phyloP scores from a whole-genome alignment of 30 jellyfish, hydroid and myxozoan genomes.

The Aurelia coerulea region DNA sequence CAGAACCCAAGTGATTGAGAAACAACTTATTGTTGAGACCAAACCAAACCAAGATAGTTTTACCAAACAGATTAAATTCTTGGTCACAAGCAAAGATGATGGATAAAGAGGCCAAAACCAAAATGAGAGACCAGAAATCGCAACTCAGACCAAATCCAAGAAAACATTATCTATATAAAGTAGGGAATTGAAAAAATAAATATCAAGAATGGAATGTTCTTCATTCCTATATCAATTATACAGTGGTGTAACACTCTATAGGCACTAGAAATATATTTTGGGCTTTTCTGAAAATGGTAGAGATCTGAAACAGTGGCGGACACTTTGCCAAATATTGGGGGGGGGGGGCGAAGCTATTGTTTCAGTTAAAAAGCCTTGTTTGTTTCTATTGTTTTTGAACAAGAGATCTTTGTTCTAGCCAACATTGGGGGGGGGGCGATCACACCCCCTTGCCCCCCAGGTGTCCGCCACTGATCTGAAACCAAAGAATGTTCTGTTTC shows the following conservation, averaged over 20 bases:
- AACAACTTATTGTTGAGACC: slow-evolving; percentile 40
- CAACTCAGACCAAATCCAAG: slow-evolving; percentile 64
- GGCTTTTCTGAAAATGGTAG: too few species aligned
- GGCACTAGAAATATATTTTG: neutral
- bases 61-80: slow-evolving; percentile 50
- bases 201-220: neutral
- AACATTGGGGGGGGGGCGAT: too few species aligned
- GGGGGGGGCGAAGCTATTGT: too few species aligned
- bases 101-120: slow-evolving; percentile 46
- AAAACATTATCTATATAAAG: slow-evolving; percentile 49
- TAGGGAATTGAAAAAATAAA: slow-evolving; percentile 51
- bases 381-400: too few species aligned
- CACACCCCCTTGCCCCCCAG: too few species aligned
- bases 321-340: too few species aligned
- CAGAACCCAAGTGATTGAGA: slow-evolving; percentile 26
- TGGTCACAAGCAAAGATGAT: slow-evolving; percentile 40
- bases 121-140: slow-evolving; percentile 60
- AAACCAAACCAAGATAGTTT: slow-evolving; percentile 46
- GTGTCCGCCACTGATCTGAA: too few species aligned
- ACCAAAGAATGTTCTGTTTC: too few species aligned
- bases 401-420: too few species aligned
- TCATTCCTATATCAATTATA: neutral
- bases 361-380: too few species aligned
- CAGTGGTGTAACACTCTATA: neutral
- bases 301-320: too few species aligned